phyloP scores from a whole-genome alignment of 2,797 vertebrate species.

The Tenualosa ilisha region DNA sequence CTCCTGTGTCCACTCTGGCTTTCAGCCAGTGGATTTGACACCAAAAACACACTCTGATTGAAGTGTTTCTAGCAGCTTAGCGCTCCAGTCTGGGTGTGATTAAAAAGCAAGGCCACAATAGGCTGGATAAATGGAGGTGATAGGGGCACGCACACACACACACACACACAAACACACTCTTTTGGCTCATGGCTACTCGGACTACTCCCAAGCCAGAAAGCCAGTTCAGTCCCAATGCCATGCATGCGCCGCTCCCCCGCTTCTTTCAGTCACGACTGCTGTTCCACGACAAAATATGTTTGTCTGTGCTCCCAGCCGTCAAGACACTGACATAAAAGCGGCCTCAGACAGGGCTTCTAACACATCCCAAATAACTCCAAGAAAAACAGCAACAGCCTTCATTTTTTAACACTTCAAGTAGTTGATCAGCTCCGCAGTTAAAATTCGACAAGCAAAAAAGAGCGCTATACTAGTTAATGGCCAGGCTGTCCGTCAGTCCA shows the following conservation, averaged over 20 bases:
- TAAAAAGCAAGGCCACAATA: background rate
- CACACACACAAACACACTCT: too few species aligned
- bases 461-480: background rate
- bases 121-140: background rate
- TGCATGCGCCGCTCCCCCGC: background rate
- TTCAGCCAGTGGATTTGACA: background rate
- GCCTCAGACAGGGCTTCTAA: background rate
- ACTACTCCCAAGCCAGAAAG: background rate
- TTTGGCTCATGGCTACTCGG: background rate
- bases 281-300: background rate
- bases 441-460: background rate
- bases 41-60: background rate
- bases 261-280: background rate
- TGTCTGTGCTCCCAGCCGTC: background rate
- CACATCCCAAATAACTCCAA: background rate
- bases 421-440: background rate
- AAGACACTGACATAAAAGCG: background rate
- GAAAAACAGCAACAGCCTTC: background rate
- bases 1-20: background rate
- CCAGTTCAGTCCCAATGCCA: background rate
- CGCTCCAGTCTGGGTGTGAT: background rate
- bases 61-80: constrained; percentile 5
- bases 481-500: background rate
- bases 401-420: background rate
- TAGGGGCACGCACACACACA: background rate